These are phyloP conservation scores for Acipenser ruthenus DNA, from an alignment of 2,797 vertebrate species.

Conservation along the genomic window DNA sequence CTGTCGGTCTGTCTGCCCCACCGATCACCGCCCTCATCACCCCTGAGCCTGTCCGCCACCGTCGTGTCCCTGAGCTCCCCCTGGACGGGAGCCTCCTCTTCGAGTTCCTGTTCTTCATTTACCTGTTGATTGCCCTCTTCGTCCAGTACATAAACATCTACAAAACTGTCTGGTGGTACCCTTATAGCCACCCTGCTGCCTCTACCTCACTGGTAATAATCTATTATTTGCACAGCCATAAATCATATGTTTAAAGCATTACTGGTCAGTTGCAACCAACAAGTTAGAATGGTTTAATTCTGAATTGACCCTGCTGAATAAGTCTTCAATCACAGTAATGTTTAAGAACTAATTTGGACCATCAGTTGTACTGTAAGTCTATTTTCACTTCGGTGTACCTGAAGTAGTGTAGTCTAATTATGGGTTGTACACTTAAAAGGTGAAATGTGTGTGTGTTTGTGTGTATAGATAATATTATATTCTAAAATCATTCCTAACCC, in stretches of 20 bases:
- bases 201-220: slow-evolving; percentile 84
- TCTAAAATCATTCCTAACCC: too few species aligned
- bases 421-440: too few species aligned
- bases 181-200: slow-evolving; percentile 88
- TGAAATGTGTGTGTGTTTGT: too few species aligned
- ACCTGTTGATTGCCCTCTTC: slow-evolving; percentile 89
- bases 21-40: slow-evolving; percentile 90
- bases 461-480: too few species aligned
- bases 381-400: too few species aligned
- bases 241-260: too few species aligned
- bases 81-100: slow-evolving; percentile 88
- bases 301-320: too few species aligned
- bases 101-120: slow-evolving; percentile 93
- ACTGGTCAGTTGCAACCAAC: too few species aligned
- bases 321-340: too few species aligned
- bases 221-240: too few species aligned
- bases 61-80: slow-evolving; percentile 86
- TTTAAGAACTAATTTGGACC: slow-evolving; percentile 18
- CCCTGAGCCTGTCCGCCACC: slow-evolving; percentile 91
- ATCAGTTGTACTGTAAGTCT: not conserved
- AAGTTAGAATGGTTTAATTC: too few species aligned
- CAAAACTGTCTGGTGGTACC: slow-evolving; percentile 98
- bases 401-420: too few species aligned
- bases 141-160: slow-evolving; percentile 99
- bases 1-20: slow-evolving; percentile 79